Evolutionary conservation across 2,113 vertebrate genomes (phyloP), one percentile per base, ranked within the genome.

Genomic region (Ia io): DNA sequence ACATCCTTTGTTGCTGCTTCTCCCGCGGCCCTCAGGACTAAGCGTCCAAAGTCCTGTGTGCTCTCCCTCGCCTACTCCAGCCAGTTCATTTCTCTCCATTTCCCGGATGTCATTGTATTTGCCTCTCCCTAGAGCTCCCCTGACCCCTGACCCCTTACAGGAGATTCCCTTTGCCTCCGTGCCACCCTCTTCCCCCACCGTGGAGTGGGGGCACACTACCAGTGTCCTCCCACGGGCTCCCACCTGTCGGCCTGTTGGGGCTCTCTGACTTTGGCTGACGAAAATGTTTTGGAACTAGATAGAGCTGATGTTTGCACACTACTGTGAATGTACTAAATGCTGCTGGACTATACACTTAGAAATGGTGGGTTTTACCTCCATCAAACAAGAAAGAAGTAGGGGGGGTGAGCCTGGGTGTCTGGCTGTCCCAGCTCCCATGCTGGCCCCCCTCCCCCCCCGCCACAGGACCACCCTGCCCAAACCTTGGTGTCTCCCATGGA

Each of bases 151-250:
- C 16, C 53, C 20, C n/a, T 44, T 11, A 7, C 13, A 69, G 59
- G 94, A 40, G 35, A 56, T 18, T 25, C 79, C 23, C 1, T 49
- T 49, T 18, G 40, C 53, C 35, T 51, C 17, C 1, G 0, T 8
- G 86, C 16, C 22, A 20, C 44, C 53, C 25, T 9, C 8, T 11
- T 1, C 2, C 10, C 18, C 14, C 0, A 2, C 42, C 9, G 1
- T 32, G 23, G 3, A 4, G 8, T 8, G 35, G 56, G 61, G 51
- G 25, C 32, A 18, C 14, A 2, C 2, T 6, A 3, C 37, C 32
- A 2, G 37, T 3, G 14, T 9, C 30, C 47, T 30, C 6, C 12
- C 18, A 7, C 28, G 30, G 74, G 37, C 61, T 65, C 9, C 80
- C 14, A 42, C 69, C 35, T 42, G 9, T 47, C 13, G 1, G n/a